Percentiles rank a stretch among this genome's conserved stretches.
Evolutionary conservation across 2,113 vertebrate genomes (phyloP).

Genomic region (Crocuta crocuta): DNA sequence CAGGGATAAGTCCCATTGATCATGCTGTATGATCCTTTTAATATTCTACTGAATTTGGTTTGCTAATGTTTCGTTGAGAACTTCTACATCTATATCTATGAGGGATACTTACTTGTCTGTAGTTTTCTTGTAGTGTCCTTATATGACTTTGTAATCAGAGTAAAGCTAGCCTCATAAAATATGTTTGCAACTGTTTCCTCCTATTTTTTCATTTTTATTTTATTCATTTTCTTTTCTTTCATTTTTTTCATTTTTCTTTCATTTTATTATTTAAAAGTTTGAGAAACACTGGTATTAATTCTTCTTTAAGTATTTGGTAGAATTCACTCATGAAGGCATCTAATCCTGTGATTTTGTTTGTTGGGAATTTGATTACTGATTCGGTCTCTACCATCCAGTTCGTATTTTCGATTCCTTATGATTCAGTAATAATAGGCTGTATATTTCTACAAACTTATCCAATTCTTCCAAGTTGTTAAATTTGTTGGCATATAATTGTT

Average conservation of each 20-base stretch:
- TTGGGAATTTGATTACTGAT: neutral
- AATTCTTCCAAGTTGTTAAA: neutral
- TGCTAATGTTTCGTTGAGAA: neutral
- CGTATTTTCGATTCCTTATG: neutral
- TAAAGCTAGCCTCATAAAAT: neutral
- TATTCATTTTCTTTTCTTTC: no score
- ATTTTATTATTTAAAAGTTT: neutral
- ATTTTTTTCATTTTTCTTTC: neutral
- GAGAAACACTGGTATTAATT: neutral
- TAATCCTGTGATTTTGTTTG: neutral
- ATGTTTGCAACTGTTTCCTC: neutral
- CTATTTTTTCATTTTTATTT: no score
- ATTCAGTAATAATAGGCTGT: neutral
- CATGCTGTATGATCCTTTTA: neutral
- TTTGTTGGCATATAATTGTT: neutral
- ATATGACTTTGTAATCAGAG: neutral
- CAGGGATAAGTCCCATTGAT: neutral
- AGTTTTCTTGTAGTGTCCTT: neutral
- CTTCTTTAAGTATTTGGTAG: neutral
- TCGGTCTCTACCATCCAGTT: neutral
- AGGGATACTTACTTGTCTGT: neutral
- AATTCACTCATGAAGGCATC: neutral
- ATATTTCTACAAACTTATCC: neutral
- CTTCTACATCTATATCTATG: neutral
- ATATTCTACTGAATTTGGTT: neutral